phyloP scores from a whole-genome alignment of 2,888 invertebrate species.

The Trichopria drosophilae region DNA sequence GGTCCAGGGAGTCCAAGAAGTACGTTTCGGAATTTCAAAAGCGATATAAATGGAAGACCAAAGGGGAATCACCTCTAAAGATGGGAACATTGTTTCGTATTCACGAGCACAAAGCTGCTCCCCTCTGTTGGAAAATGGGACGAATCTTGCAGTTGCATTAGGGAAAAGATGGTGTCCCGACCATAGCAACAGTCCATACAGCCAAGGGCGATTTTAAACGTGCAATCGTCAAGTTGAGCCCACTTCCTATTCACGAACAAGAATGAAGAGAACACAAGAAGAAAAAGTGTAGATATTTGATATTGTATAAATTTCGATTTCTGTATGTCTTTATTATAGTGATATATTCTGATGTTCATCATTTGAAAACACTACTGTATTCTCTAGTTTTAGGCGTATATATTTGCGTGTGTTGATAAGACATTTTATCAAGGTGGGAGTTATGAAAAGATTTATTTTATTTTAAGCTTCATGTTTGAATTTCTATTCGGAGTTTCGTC shows the following conservation, averaged over 20 bases:
- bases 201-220: conserved; percentile 11
- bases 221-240: conserved; percentile 17
- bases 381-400: too few relatives aligned
- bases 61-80: conserved; percentile 4
- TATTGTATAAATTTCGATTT: too few relatives aligned
- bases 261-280: too few relatives aligned
- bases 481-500: too few relatives aligned
- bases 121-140: conserved; percentile 24
- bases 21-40: background rate
- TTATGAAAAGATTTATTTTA: too few relatives aligned
- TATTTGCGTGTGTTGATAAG: too few relatives aligned
- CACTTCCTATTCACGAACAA: conserved; percentile 7
- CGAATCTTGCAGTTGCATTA: conserved; percentile 23
- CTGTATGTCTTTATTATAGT: too few relatives aligned
- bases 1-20: background rate
- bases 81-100: conserved; percentile 18
- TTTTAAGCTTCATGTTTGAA: too few relatives aligned
- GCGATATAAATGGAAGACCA: background rate
- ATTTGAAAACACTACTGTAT: too few relatives aligned
- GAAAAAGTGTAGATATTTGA: too few relatives aligned
- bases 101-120: conserved; percentile 17
- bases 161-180: conserved; percentile 10
- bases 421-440: too few relatives aligned
- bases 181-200: conserved; percentile 17
- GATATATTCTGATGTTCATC: too few relatives aligned